phyloP scores from a whole-genome alignment of 2,113 vertebrate genomes.

The Dromaius novaehollandiae region DNA sequence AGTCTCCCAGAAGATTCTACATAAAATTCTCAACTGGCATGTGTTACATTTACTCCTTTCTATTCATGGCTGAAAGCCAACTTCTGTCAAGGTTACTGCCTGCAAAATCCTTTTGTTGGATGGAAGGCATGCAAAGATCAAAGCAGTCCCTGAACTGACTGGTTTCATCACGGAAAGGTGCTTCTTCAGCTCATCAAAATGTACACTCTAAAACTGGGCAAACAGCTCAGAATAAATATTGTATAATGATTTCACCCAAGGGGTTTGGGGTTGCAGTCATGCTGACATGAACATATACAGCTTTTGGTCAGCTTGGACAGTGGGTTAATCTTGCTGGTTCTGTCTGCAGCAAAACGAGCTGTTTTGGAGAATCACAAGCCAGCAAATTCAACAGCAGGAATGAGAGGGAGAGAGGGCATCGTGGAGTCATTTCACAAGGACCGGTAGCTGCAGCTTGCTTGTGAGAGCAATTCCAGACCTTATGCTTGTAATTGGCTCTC shows the following conservation, averaged over 20 bases:
- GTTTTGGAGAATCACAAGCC: background rate
- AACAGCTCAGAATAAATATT: conserved; percentile 27
- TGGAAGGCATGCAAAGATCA: conserved; percentile 8
- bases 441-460: background rate
- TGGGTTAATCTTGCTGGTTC: background rate
- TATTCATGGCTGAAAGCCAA: background rate
- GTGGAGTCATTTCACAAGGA: background rate
- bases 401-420: background rate
- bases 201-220: background rate
- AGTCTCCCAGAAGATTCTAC: background rate
- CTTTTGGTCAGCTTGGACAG: background rate
- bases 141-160: conserved; percentile 18
- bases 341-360: background rate
- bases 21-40: background rate
- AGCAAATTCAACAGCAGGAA: background rate
- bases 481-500: conserved; percentile 53
- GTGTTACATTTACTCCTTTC: conserved; percentile 6
- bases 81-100: conserved; percentile 30
- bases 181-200: conserved; percentile 13
- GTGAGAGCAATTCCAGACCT: conserved; percentile 38
- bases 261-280: background rate
- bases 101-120: conserved; percentile 3
- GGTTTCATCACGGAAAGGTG: background rate
- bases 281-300: background rate
- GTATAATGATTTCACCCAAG: background rate